Evolutionary conservation across 2,888 invertebrate species (phyloP), one percentile per base, ranked within the genome.

Genomic region (Lasioglossum pauxillum): DNA sequence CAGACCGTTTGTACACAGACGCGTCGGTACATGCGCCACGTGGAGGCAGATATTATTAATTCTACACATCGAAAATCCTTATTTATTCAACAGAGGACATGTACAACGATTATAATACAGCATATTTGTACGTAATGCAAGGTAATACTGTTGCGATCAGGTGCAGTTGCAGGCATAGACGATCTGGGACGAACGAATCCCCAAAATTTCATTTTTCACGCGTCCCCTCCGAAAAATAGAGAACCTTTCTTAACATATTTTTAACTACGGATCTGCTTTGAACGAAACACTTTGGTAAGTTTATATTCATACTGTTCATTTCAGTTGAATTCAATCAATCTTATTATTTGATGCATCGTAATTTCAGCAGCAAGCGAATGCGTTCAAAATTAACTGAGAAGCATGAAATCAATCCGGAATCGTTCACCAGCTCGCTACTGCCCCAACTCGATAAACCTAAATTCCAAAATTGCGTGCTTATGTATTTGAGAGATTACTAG

Each of bases 111-210:
- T 84, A 84, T 79, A 60, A 78, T 84, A 74, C 84, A 77, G 69
- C 35, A 69, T 78, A 71, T 53, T 75, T 67, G 80, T 85, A 69
- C 77, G 53, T 77, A 67, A 78, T 38, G 57, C 44, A 49, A 81
- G 60, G 27, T 86, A 86, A 86, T 86, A 86, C 86, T 86, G 85
- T 85, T 81, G 81, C 46, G 60, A 77, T 77, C 85, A 77, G 80
- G 80, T 85, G 85, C 85, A 53, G 73, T 74, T 75, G 60, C 57
- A 46, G 60, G 67, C 49, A 80, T 41, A 23, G 27, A 80, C 0
- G 53, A 69, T 72, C 49, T 46, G 53, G 35, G 64, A 49, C 67
- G 84, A 84, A 79, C 73, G 79, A 80, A 67, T 80, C 69, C 84
- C 76, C 73, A 84, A 46, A 67, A 76, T 76, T 79, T 79, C 84